Evolutionary conservation across 2,797 vertebrate species (phyloP), one percentile per base, ranked within the genome.

Genomic region (Furcifer pardalis): DNA sequence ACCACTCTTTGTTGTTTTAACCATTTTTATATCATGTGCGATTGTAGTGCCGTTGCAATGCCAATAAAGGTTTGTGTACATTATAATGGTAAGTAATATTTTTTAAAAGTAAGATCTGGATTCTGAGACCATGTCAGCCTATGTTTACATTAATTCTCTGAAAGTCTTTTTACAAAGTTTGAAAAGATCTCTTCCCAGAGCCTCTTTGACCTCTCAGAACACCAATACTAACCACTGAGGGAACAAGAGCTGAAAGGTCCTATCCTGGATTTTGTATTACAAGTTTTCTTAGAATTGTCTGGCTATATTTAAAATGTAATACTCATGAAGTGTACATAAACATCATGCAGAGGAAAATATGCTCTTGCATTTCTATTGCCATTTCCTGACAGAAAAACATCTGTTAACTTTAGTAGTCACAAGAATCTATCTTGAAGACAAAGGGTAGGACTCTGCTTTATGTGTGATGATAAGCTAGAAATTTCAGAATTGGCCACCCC

Each of bases 361-460:
- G 82, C 59, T 83, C 32, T 23, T 46, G 17, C 62, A 21, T 80
- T 1, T 0, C 21, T n/a, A 0, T 73, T 89, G 81, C 17, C 2
- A 62, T 40, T 78, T 21, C 77, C 23, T 74, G 78, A 49, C 4
- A 19, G 86, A 86, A 88, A 77, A 12, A 15, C 73, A 46, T 9
- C 74, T 19, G 84, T 79, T 73, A 46, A 73, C 49, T n/a, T n/a
- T 40, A 35, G 23, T 5, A 40, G 35, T 25, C 35, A 77, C 56
- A 42, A 62, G n/a, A 77, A 40, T 62, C 12, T 62, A 5, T 62
- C 13, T 30, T 77, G 56, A 77, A 40, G 27, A 40, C 56, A 40
- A 49, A 77, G 37, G 60, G 59, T 59, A 78, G 37, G 42, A 63
- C 59, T 21, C 10, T 32, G 56, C 27, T 23, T 9, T 77, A 7